These are phyloP conservation scores for Parthenolecanium corni DNA, from an alignment of 2,888 invertebrate species.

Conservation along the genomic window DNA sequence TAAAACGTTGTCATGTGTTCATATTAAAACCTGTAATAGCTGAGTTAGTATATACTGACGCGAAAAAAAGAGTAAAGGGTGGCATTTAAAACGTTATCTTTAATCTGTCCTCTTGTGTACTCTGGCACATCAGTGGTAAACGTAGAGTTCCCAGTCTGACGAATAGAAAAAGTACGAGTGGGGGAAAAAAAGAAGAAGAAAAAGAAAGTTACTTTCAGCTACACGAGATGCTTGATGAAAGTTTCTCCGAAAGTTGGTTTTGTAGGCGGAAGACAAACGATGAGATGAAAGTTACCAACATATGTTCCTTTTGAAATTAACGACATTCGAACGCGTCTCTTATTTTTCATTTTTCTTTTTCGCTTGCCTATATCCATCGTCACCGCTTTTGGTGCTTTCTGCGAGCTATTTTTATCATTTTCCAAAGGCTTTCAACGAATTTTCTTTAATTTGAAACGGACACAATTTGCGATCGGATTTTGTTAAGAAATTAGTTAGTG, in stretches of 20 bases:
- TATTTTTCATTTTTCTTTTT: not conserved
- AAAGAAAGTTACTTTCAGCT: constrained; percentile 12
- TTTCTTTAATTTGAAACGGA: no score
- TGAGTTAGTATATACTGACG: no score
- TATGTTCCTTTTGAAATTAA: constrained; percentile 25
- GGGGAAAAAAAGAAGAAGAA: not conserved
- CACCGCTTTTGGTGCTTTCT: no score
- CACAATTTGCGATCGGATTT: no score
- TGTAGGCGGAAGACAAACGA: constrained; percentile 24
- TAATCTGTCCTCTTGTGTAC: constrained; percentile 19
- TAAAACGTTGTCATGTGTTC: constrained; percentile 14
- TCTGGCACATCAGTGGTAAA: constrained; percentile 24
- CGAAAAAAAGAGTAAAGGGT: constrained; percentile 8
- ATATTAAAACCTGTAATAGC: no score
- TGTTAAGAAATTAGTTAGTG: no score
- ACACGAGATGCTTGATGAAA: constrained; percentile 23
- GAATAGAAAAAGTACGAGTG: no score
- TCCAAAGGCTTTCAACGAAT: no score
- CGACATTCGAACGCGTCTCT: constrained; percentile 6
- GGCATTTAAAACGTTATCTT: constrained; percentile 22
- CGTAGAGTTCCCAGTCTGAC: not conserved
- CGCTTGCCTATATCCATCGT: not conserved
- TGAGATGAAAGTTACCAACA: constrained; percentile 24
- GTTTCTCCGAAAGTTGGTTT: constrained; percentile 11
- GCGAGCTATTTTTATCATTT: no score